These are phyloP conservation scores for Microcebus tavaratra DNA, from an alignment of 2,113 vertebrate species.

Conservation along the genomic window DNA sequence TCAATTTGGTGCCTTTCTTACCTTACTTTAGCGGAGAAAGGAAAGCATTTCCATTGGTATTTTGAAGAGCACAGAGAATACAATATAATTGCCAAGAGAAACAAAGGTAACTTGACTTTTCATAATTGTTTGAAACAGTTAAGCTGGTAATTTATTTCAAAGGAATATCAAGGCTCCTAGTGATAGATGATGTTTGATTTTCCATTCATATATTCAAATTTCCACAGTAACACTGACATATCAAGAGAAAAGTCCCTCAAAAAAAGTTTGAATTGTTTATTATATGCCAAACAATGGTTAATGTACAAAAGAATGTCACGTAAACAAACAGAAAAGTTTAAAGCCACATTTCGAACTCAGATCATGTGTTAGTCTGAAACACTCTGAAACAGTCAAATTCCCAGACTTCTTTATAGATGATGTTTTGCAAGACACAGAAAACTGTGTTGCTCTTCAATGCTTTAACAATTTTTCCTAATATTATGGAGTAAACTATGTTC, in stretches of 20 bases:
- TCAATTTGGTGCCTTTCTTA: background rate
- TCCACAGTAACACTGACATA: background rate
- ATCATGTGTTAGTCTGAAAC: background rate
- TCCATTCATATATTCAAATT: background rate
- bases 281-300: background rate
- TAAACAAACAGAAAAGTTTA: background rate
- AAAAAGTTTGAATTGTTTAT: background rate
- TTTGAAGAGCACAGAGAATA: background rate
- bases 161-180: background rate
- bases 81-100: background rate
- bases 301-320: background rate
- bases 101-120: background rate
- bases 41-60: background rate
- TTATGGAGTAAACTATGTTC: background rate
- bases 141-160: background rate
- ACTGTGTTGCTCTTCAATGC: background rate
- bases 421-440: background rate
- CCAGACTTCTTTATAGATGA: background rate
- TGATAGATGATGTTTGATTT: background rate
- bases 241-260: background rate
- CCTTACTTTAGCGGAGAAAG: background rate
- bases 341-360: background rate
- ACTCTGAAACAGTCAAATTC: background rate
- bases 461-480: background rate
- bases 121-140: background rate